These are phyloP conservation scores for Campylomormyrus tamandua DNA, from an alignment of 2,113 vertebrate genomes.

Conservation along the genomic window DNA sequence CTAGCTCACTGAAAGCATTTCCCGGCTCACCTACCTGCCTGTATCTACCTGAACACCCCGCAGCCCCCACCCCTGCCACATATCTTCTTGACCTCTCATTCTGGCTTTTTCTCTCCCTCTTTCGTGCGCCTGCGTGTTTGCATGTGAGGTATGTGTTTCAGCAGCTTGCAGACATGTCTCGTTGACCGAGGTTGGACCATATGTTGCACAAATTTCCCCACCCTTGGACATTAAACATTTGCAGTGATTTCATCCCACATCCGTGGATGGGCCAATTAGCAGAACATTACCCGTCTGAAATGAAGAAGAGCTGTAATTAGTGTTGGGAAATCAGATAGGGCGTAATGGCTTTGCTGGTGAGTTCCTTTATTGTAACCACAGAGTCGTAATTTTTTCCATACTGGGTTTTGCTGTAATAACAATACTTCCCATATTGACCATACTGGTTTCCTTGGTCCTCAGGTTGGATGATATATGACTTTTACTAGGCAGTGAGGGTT, in stretches of 20 bases:
- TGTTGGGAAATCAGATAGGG: not conserved
- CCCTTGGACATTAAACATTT: not conserved
- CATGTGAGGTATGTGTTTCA: slow-evolving; percentile 90
- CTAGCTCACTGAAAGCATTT: not conserved
- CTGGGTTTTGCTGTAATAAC: not conserved
- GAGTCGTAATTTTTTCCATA: not conserved
- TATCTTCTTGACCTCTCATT: slow-evolving; percentile 16
- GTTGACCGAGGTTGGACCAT: slow-evolving; percentile 26
- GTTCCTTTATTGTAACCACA: not conserved
- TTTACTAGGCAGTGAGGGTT: not conserved
- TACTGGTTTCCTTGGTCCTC: not conserved
- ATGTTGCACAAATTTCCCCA: not conserved
- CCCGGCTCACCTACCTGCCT: slow-evolving; percentile 15
- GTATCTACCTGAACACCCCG: slow-evolving; percentile 20
- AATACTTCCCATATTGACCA: not conserved
- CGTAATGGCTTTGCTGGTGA: not conserved
- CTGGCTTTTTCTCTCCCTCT: slow-evolving; percentile 51
- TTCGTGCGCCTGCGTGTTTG: slow-evolving; percentile 60
- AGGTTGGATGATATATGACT: not conserved
- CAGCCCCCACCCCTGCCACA: not conserved
- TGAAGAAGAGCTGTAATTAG: not conserved
- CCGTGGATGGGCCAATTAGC: not conserved
- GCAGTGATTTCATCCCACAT: not conserved
- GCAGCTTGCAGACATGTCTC: slow-evolving; percentile 58
- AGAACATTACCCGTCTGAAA: not conserved